Evolutionary conservation across 2,113 vertebrate species (phyloP).

Genomic region (Erpornis zantholeuca): DNA sequence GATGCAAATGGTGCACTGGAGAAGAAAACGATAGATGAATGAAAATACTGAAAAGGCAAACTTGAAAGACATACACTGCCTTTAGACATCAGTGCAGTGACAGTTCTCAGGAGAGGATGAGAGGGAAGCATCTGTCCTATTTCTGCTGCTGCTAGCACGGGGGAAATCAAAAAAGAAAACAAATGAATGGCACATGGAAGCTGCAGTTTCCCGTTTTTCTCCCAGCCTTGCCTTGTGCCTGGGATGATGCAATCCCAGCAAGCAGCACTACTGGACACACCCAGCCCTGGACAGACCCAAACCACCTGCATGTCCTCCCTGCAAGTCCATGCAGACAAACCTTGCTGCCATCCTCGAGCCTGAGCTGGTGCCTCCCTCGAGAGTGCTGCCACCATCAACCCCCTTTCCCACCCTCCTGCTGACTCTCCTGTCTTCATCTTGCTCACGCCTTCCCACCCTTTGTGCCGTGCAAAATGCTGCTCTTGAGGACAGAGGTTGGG

Average conservation of each 20-base stretch:
- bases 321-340: accelerated
- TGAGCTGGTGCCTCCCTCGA: accelerated
- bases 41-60: constrained; percentile 17
- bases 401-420: neutral
- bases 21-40: neutral
- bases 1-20: neutral
- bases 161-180: neutral
- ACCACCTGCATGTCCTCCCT: accelerated
- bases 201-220: neutral
- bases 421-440: neutral
- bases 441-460: accelerated
- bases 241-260: neutral
- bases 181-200: neutral
- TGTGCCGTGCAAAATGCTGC: accelerated
- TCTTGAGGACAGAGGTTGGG: neutral
- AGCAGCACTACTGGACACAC: neutral
- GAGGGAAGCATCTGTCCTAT: neutral
- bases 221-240: neutral
- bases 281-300: neutral
- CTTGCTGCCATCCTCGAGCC: neutral
- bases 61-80: neutral
- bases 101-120: neutral
- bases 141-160: neutral
- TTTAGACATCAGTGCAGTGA: neutral
- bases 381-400: accelerated